Percentiles rank a stretch among this genome's conserved stretches.
phyloP scores from a whole-genome alignment of 2,113 vertebrate genomes.

The Mus spicilegus region DNA sequence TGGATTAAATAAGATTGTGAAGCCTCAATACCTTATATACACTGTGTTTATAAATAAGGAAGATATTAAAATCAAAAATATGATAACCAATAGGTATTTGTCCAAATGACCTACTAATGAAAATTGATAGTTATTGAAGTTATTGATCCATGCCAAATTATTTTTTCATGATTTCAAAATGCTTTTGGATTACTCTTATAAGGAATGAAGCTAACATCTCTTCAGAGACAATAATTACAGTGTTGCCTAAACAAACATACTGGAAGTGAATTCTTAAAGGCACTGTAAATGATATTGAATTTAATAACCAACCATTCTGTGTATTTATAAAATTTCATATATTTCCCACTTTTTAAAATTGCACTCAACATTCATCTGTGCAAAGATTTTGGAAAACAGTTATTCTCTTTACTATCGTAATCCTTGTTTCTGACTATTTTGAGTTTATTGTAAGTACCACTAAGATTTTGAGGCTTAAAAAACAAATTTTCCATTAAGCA shows the following conservation, averaged over 20 bases:
- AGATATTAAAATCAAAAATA: constrained; percentile 34
- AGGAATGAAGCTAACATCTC: constrained; percentile 49
- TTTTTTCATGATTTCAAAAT: constrained; percentile 50
- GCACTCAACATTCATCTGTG: neutral
- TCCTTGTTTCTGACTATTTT: constrained; percentile 36
- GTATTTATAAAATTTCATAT: constrained; percentile 31
- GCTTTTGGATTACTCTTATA: constrained; percentile 12
- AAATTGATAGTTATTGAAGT: constrained; percentile 33
- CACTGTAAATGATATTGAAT: constrained; percentile 49
- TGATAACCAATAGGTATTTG: neutral
- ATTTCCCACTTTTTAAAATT: constrained; percentile 12
- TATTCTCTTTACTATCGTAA: constrained; percentile 5
- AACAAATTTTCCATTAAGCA: constrained; percentile 6
- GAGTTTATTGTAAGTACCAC: constrained; percentile 3
- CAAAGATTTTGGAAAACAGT: neutral
- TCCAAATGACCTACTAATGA: constrained; percentile 14
- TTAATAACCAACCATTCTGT: neutral
- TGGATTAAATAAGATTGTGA: constrained; percentile 32
- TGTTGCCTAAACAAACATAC: constrained; percentile 20
- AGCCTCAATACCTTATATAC: neutral
- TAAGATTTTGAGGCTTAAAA: constrained; percentile 48
- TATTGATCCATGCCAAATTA: neutral
- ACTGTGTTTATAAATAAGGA: neutral
- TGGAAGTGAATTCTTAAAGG: constrained; percentile 31
- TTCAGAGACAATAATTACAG: constrained; percentile 24